Base-by-base conservation (phyloP, 2,797 vertebrate species). In the Synaphobranchus kaupii region DNA sequence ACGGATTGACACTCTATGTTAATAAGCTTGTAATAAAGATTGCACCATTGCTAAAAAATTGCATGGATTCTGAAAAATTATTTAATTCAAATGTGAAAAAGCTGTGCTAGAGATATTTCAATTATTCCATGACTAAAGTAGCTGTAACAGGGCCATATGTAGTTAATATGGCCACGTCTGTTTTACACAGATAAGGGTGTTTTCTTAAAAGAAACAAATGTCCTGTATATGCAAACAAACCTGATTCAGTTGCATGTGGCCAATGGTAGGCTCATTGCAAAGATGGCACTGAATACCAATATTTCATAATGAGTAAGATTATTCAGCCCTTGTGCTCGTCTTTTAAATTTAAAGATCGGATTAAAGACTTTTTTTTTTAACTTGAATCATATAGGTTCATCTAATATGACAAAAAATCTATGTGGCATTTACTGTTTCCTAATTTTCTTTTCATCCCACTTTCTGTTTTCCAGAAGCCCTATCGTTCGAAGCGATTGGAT, bases 91-190 rank as follows among this genome's bases (percentile, higher is more conserved):
- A 88, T 92, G 92, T 89, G 93, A 91, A 92, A 93, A 92, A 92
- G 92, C 92, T 89, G 92, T 89, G 92, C 89, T 91, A 93, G 92
- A 92, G 92, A 93, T 90, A 92, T 91, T 89, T 92, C 92, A 93
- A 94, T 93, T 93, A 92, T 92, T 91, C 90, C 91, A 92, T 94
- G 91, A 91, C 90, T 94, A 93, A 94, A 84, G 68, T 63, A 84
- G 83, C 81, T 28, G 85, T 78, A 86, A 88, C 92, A 93, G 92
- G 92, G 87, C 92, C 82, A 92, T 68, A 89, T 90, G 92, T 94
- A 91, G 92, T 93, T 93, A 94, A 92, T 93, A 93, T 93, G 92
- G 93, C 91, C 91, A 91, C 92, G 94, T 93, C 94, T 93, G 94
- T 93, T 94, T 92, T 90, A 88, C 91, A 91, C 89, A 94, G 95